phyloP scores from a whole-genome alignment of 1,140 invertebrate species.

The Manduca sexta region DNA sequence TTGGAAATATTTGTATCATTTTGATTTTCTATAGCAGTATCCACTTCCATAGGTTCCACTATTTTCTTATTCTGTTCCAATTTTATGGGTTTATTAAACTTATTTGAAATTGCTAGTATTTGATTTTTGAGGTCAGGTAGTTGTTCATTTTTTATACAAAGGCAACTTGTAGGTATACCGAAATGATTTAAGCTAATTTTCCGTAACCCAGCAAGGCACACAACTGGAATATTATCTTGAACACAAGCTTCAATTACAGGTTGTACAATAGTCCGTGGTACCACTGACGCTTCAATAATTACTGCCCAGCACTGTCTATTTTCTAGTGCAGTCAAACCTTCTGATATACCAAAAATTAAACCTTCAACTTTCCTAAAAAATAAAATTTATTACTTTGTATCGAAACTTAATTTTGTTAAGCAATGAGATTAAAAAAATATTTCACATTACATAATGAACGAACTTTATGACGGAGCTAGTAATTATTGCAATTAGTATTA shows the following conservation, averaged over 20 bases:
- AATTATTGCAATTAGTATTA: too few relatives aligned
- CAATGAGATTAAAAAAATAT: neutral
- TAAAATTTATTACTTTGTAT: neutral
- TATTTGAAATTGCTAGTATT: slow-evolving; percentile 28
- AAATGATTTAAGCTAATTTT: slow-evolving; percentile 27
- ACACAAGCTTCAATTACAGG: slow-evolving; percentile 40
- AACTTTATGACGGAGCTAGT: too few relatives aligned
- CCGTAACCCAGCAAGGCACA: slow-evolving; percentile 42
- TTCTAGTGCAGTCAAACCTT: slow-evolving; percentile 29
- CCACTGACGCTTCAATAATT: slow-evolving; percentile 43
- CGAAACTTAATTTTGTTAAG: neutral
- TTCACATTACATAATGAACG: neutral
- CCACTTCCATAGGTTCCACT: slow-evolving; percentile 10
- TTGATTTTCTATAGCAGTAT: slow-evolving; percentile 1
- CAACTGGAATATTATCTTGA: slow-evolving; percentile 23
- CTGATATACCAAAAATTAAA: slow-evolving; percentile 46
- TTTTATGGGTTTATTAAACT: slow-evolving; percentile 10
- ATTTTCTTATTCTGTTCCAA: slow-evolving; percentile 2
- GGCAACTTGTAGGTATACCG: slow-evolving; percentile 49
- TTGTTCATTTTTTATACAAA: slow-evolving; percentile 33
- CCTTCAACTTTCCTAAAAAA: slow-evolving; percentile 50
- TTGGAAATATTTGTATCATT: neutral
- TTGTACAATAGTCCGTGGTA: slow-evolving; percentile 46
- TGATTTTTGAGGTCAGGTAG: slow-evolving; percentile 25
- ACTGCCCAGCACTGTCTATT: slow-evolving; percentile 31